Evolutionary conservation across 2,113 vertebrate genomes (phyloP).

Genomic region (Clinocottus analis): DNA sequence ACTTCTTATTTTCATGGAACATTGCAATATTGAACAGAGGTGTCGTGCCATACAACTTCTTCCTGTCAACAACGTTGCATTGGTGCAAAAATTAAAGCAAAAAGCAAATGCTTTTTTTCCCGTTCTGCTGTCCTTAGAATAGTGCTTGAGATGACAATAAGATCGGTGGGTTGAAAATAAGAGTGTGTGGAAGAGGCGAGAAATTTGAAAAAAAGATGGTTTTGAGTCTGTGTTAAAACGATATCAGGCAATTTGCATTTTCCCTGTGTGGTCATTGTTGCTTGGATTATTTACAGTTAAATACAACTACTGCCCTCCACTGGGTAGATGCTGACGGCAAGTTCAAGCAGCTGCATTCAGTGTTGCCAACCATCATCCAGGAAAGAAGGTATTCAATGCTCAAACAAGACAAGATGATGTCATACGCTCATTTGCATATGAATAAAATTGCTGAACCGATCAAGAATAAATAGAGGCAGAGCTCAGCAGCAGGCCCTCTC

Average conservation of each 20-base stretch:
- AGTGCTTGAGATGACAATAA: conserved; percentile 18
- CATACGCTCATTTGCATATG: conserved; percentile 69
- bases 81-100: conserved; percentile 31
- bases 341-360: conserved; percentile 39
- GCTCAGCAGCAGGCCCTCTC: conserved; percentile 58
- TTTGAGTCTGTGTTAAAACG: conserved; percentile 26
- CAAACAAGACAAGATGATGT: conserved; percentile 67
- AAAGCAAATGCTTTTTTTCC: conserved; percentile 36
- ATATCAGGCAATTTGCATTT: conserved; percentile 36
- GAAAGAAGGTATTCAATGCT: conserved; percentile 53
- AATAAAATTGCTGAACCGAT: conserved; percentile 74
- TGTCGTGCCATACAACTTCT: conserved; percentile 11
- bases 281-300: conserved; percentile 58
- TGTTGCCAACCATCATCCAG: conserved; percentile 51
- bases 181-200: neutral
- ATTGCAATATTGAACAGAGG: neutral
- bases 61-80: conserved; percentile 21
- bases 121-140: conserved; percentile 3
- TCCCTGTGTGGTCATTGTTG: conserved; percentile 33
- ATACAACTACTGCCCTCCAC: conserved; percentile 26
- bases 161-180: conserved; percentile 26
- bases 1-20: neutral
- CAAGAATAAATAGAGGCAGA: conserved; percentile 69
- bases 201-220: neutral
- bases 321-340: conserved; percentile 51